phyloP scores from a whole-genome alignment of 2,113 vertebrate genomes.

The Bos taurus region DNA sequence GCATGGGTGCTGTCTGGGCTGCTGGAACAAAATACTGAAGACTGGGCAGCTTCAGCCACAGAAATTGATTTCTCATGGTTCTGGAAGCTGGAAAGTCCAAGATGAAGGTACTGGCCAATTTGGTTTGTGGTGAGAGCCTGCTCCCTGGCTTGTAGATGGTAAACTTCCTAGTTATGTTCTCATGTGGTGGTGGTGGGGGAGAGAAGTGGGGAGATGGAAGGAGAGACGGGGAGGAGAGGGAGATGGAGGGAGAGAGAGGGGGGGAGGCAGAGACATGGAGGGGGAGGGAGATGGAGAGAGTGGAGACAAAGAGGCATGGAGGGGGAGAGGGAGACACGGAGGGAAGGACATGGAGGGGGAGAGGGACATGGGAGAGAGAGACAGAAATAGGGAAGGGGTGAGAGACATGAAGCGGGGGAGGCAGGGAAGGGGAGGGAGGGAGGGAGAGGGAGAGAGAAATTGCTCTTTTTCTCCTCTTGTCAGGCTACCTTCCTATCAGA shows the following conservation, averaged over 20 bases:
- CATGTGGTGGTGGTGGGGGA: neutral
- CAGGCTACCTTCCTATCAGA: neutral
- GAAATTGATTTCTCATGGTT: neutral
- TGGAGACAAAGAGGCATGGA: neutral
- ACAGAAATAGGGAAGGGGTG: neutral
- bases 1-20: neutral
- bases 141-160: neutral
- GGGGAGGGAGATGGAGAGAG: neutral
- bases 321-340: neutral
- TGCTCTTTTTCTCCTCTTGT: neutral
- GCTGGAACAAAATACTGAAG: neutral
- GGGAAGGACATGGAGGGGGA: neutral
- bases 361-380: too few relatives aligned
- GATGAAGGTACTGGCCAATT: neutral
- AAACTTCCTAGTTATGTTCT: neutral
- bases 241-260: neutral
- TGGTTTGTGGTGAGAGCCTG: neutral
- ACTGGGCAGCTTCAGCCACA: neutral
- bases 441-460: neutral
- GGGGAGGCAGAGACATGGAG: neutral
- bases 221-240: neutral
- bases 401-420: neutral
- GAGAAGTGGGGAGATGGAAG: neutral
- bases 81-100: neutral
- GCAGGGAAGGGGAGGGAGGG: accelerated